These are phyloP conservation scores for Picathartes gymnocephalus DNA, from an alignment of 2,113 vertebrate genomes.

Conservation along the genomic window DNA sequence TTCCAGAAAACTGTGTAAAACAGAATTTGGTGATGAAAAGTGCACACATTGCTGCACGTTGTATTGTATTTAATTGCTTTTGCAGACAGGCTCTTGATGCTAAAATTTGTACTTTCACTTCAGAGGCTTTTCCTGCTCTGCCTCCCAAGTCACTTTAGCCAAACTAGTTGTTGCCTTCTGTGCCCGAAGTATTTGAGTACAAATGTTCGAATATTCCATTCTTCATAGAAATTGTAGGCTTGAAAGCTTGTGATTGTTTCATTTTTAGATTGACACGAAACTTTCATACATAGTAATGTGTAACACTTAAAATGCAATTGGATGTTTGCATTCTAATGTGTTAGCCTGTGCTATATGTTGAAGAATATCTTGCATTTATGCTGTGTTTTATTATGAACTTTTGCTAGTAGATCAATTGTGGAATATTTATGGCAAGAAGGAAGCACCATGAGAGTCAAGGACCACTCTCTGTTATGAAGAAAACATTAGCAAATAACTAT, in stretches of 20 bases:
- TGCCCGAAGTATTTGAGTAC: background rate
- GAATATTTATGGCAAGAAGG: background rate
- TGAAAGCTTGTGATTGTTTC: background rate
- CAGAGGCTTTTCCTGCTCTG: background rate
- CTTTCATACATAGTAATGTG: background rate
- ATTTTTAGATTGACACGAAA: background rate
- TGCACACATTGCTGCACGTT: fast-evolving
- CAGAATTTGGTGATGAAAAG: background rate
- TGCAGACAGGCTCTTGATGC: background rate
- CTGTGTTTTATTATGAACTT: background rate
- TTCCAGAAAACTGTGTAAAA: background rate
- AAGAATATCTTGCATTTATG: background rate
- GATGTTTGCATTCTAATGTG: background rate
- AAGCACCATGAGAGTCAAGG: background rate
- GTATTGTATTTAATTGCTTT: background rate
- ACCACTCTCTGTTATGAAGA: background rate
- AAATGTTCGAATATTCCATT: background rate
- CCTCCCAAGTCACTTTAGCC: background rate
- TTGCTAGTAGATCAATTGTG: background rate
- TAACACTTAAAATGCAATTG: background rate
- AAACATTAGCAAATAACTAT: background rate
- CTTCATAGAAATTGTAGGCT: background rate
- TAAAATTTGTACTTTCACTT: background rate
- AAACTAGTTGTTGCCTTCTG: background rate
- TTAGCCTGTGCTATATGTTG: background rate